A percentile compares a stretch with the other conserved stretches of the same genome.
Evolutionary conservation across 2,888 invertebrate species (phyloP).

Genomic region (Sthenelais limicola): DNA sequence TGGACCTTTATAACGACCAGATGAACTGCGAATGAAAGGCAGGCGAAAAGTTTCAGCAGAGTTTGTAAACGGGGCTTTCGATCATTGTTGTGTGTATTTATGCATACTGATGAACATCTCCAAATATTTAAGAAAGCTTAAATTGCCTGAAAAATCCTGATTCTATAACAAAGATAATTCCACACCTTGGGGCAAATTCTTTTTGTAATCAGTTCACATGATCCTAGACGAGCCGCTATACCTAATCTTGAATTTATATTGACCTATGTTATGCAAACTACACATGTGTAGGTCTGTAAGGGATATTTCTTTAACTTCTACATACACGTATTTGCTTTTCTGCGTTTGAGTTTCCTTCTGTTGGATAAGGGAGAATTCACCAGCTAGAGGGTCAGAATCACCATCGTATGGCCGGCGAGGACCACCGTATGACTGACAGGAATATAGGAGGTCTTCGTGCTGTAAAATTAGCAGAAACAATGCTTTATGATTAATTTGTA

Average conservation of each 20-base stretch:
- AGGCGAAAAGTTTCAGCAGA: neutral
- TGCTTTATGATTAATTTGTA: too few relatives aligned
- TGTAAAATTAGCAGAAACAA: too few relatives aligned
- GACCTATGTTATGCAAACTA: too few relatives aligned
- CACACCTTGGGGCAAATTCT: neutral
- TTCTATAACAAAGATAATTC: neutral
- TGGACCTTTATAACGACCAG: neutral
- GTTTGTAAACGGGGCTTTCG: too few relatives aligned
- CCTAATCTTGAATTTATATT: too few relatives aligned
- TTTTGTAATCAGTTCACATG: too few relatives aligned
- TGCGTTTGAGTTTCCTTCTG: neutral
- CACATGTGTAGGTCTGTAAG: too few relatives aligned
- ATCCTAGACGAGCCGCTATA: too few relatives aligned
- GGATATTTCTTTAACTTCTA: too few relatives aligned
- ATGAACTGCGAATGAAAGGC: neutral
- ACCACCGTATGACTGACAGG: conserved; percentile 24
- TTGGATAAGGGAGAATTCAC: conserved; percentile 30
- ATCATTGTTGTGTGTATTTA: neutral
- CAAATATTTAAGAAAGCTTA: neutral
- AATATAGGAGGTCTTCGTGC: conserved; percentile 29
- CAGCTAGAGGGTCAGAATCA: conserved; percentile 32
- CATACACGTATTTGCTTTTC: too few relatives aligned
- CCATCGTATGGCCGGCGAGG: conserved; percentile 13
- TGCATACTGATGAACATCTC: neutral
- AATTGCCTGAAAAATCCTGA: neutral